Evolutionary conservation across 2,113 vertebrate genomes (phyloP).

Genomic region (Rhipidura dahli): DNA sequence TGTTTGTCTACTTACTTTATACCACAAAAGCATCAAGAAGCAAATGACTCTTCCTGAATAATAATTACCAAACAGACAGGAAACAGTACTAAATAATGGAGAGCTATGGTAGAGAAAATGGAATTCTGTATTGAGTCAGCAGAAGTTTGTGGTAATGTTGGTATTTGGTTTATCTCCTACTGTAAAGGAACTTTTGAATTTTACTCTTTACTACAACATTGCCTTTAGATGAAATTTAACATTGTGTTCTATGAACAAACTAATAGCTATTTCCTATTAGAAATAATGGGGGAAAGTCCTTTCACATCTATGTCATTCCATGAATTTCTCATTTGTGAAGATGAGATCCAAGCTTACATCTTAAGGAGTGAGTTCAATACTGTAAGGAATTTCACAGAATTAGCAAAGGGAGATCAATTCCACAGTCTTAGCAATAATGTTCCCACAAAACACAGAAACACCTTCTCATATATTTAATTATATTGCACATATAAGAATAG

Average conservation of each 20-base stretch:
- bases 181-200: background rate
- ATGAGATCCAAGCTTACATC: background rate
- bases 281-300: background rate
- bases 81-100: background rate
- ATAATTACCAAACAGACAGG: background rate
- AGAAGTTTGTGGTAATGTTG: background rate
- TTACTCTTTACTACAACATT: background rate
- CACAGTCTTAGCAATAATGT: background rate
- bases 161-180: background rate
- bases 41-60: background rate
- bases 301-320: background rate
- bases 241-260: background rate
- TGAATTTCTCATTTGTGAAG: background rate
- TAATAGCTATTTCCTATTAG: background rate
- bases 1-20: background rate
- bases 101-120: background rate
- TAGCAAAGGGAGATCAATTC: background rate
- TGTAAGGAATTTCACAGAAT: background rate
- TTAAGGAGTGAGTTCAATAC: background rate
- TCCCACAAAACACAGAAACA: background rate
- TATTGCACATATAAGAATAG: background rate
- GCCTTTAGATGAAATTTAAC: background rate
- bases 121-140: background rate
- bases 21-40: background rate
- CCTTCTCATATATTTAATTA: background rate